Base-by-base conservation (phyloP, 23 tunicate species). In the Ascidia mentula region DNA sequence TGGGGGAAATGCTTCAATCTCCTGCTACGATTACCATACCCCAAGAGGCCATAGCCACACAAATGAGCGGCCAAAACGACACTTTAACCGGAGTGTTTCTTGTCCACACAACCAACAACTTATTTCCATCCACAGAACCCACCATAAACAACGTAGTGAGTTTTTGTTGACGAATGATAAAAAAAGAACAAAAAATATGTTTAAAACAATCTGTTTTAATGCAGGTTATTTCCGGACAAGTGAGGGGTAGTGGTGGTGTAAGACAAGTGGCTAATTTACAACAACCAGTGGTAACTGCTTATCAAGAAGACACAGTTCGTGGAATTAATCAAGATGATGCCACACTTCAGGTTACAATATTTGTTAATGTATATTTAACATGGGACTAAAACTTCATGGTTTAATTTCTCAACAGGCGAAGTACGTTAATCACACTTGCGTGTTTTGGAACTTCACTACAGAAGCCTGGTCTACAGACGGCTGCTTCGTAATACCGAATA, bases 391-490 rank as follows among this genome's bases (percentile, higher is more conserved):
- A n/a, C n/a, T n/a, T n/a, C n/a, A n/a, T n/a, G n/a, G n/a, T n/a
- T n/a, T n/a, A n/a, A n/a, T n/a, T n/a, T 53, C 24, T 53, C 28
- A 5, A 0, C 39, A 82, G 85, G 85, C 38, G 28, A 38, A 72
- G 40, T 72, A 30, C 39, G 39, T 72, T 13, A 73, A 82, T 45
- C 59, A 72, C 8, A 59, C 38, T 32, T 87, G 92, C 45, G 92
- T 71, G 34, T 87, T 59, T 31, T 87, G 92, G 92, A 71, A 87
- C 40, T 81, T 82, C 38, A 82, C 79, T 40, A 32, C 39, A 9
- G 77, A 73, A 38, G 34, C 40, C 26, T 87, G 92, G 92, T 81
- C 82, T 3, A 46, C 69, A 38, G 69, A 82, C 69, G 92, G 92
- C 13, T 87, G 92, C 69, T 81, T 76, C 69, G 38, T 81, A 30